A percentile compares a stretch with the other conserved stretches of the same genome.
Evolutionary conservation across 2,797 vertebrate genomes (phyloP).

Genomic region (Pelochelys cantorii): DNA sequence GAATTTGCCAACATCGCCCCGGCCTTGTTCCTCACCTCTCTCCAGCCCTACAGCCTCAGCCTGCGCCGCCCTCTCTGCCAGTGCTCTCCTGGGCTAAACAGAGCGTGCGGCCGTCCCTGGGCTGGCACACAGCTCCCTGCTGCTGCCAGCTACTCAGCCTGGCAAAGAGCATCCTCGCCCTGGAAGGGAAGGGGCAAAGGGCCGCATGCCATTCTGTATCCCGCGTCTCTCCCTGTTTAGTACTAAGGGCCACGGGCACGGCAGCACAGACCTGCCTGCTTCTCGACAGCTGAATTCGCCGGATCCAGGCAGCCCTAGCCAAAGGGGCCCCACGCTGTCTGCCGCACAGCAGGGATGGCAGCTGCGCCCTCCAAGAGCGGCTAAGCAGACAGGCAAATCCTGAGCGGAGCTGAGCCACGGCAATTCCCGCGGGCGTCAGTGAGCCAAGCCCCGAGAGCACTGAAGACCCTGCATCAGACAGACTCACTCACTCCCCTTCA

Average conservation of each 20-base stretch:
- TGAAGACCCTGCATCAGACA: too few relatives aligned
- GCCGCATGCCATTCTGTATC: rapidly evolving
- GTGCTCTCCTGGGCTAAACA: rapidly evolving
- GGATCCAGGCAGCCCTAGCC: neutral
- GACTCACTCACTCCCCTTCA: rapidly evolving
- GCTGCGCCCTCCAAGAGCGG: slow-evolving; percentile 25
- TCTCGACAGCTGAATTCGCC: neutral
- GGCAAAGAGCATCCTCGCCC: neutral
- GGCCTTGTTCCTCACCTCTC: neutral
- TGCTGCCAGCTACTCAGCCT: neutral
- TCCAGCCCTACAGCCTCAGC: neutral
- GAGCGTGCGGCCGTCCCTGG: neutral
- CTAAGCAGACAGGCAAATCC: neutral
- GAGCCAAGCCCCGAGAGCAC: neutral
- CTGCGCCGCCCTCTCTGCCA: neutral
- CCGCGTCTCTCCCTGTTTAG: neutral
- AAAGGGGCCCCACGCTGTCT: rapidly evolving
- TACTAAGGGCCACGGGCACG: neutral
- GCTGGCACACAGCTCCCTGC: neutral
- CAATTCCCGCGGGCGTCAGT: neutral
- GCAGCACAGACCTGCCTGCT: rapidly evolving
- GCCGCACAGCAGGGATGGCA: neutral
- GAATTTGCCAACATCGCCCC: neutral
- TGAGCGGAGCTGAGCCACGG: slow-evolving; percentile 23
- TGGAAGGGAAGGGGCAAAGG: rapidly evolving